These are phyloP conservation scores for Tenthredo notha DNA, from an alignment of 2,888 invertebrate species.

Conservation along the genomic window DNA sequence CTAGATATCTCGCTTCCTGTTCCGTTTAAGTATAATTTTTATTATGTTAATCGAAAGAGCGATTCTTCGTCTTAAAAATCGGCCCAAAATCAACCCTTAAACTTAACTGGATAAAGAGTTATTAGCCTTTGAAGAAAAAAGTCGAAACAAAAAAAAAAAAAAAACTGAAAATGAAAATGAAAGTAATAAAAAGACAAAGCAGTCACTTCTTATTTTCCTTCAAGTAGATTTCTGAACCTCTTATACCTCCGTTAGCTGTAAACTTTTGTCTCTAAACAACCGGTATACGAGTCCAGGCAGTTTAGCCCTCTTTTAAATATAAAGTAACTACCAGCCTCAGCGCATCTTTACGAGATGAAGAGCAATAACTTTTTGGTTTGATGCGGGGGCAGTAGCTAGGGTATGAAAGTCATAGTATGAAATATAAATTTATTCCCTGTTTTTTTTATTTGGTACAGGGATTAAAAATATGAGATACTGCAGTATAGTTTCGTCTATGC, in stretches of 20 bases:
- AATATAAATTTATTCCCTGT: not conserved
- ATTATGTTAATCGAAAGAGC: not conserved
- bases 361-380: constrained; percentile 30
- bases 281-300: not conserved
- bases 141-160: not conserved
- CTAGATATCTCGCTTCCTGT: not conserved
- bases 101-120: not conserved
- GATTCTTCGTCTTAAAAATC: not conserved
- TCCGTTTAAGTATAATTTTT: no score
- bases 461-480: not conserved
- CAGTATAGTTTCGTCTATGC: not conserved
- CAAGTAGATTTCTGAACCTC: not conserved
- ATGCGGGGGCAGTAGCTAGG: not conserved
- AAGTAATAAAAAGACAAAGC: not conserved
- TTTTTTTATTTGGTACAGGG: not conserved
- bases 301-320: constrained; percentile 40
- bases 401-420: not conserved
- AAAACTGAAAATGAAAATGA: not conserved
- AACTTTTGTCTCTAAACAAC: constrained; percentile 13
- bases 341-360: constrained; percentile 7
- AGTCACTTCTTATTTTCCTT: not conserved
- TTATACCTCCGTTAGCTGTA: not conserved
- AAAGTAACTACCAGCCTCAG: constrained; percentile 28
- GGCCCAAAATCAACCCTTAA: not conserved
- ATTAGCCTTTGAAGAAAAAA: not conserved